Percentiles rank a stretch among this genome's conserved stretches.
Conservation (phyloP, 2,797 vertebrate genomes). For the Scyliorhinus canicula region DNA sequence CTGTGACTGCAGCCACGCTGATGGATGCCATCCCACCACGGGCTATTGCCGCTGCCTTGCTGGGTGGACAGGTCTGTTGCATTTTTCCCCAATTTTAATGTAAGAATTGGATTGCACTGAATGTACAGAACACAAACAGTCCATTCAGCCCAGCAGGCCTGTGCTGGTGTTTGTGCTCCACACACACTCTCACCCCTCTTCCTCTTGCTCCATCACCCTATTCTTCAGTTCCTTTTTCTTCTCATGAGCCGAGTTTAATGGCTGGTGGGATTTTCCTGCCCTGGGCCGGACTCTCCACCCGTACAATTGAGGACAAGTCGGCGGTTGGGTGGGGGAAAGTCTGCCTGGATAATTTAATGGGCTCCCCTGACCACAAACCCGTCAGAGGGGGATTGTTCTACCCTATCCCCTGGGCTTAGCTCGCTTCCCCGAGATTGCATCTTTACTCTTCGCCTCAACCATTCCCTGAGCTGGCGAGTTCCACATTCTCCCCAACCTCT, state of each 20-base stretch:
- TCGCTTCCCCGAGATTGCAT: not conserved
- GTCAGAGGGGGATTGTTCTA: not conserved
- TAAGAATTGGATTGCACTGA: not conserved
- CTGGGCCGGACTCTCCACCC: too few relatives aligned
- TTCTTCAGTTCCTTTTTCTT: not conserved
- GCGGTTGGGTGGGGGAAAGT: too few relatives aligned
- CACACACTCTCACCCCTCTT: not conserved
- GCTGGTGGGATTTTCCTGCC: too few relatives aligned
- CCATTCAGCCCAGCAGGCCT: not conserved
- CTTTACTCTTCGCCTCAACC: not conserved
- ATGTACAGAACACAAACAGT: not conserved
- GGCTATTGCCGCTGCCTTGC: constrained; percentile 87
- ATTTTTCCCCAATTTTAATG: not conserved
- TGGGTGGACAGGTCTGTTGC: constrained; percentile 80
- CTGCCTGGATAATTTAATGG: too few relatives aligned
- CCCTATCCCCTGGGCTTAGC: not conserved
- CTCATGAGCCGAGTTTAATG: too few relatives aligned
- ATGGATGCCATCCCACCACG: constrained; percentile 82
- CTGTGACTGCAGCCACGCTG: constrained; percentile 90
- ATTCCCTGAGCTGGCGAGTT: not conserved
- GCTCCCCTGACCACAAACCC: too few relatives aligned
- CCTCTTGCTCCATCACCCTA: not conserved
- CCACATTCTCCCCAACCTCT: not conserved
- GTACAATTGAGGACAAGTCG: too few relatives aligned
- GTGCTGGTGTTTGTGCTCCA: not conserved